A percentile compares a stretch with the other conserved stretches of the same genome.
phyloP scores from a whole-genome alignment of 2,888 invertebrate species.

The Leptura quadrifasciata region DNA sequence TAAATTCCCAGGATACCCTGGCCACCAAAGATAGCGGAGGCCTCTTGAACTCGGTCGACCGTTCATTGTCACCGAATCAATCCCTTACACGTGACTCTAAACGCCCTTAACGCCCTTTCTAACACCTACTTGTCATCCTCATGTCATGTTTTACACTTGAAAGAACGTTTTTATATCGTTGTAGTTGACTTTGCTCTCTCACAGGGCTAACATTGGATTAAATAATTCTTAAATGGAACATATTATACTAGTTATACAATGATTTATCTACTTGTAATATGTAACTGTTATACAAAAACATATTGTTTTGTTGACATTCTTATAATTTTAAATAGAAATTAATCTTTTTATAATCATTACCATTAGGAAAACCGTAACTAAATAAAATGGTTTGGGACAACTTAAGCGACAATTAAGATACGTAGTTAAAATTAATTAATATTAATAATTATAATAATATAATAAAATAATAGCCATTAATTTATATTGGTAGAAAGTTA shows the following conservation, averaged over 20 bases:
- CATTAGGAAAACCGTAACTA: no score
- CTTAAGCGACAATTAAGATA: no score
- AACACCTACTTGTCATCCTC: conserved; percentile 53
- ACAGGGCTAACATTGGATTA: conserved; percentile 34
- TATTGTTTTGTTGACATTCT: no score
- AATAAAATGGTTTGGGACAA: no score
- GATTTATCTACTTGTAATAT: background rate
- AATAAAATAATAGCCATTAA: no score
- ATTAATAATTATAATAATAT: no score
- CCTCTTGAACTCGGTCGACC: conserved; percentile 54
- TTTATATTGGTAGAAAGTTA: no score
- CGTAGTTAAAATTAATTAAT: no score
- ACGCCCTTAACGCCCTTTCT: conserved; percentile 44
- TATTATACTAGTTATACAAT: background rate
- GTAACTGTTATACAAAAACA: background rate
- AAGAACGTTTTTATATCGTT: conserved; percentile 32
- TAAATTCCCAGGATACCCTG: conserved; percentile 59
- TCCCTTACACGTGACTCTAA: conserved; percentile 54
- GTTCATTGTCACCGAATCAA: conserved; percentile 61
- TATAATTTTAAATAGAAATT: no score
- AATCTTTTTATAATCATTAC: no score
- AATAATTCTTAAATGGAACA: conserved; percentile 3
- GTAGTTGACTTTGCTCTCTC: conserved; percentile 51
- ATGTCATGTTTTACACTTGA: conserved; percentile 54
- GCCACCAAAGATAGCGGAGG: conserved; percentile 61